Base-by-base conservation (phyloP, 2,888 invertebrate species). In the Phengaris arion region DNA sequence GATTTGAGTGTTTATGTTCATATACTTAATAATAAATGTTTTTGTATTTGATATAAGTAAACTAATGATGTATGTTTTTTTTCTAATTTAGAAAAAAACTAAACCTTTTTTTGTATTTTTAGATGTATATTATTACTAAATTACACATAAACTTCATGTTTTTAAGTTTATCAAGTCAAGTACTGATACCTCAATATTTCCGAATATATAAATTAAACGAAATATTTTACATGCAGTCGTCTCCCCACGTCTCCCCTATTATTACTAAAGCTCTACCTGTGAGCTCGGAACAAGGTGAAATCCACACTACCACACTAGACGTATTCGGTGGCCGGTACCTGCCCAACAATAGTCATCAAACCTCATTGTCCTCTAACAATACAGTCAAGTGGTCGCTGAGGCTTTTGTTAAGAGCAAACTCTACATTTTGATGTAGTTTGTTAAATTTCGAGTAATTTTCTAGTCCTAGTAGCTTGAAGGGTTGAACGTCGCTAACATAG, bases 291-390 rank as follows among this genome's bases (percentile, higher is more conserved):
- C 35, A 45, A 64, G 64, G 72, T 72, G 72, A 72, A 72, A 72
- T 54, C 72, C 52, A 72, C 52, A 72, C 54, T 22, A 54, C 72
- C 52, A 54, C 52, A 72, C 54, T 22, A 68, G 74, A 48, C 74
- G 70, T 70, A 59, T 70, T 70, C 80, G 79, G 81, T 81, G 82
- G 82, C 79, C 77, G 79, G 82, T 88, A 88, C 89, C 89, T 88
- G 89, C 81, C 74, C 77, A 77, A 89, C 87, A 89, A 89, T 87
- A 81, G 83, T 80, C 82, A 89, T 89, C 87, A 89, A 87, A 88
- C 82, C 80, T 83, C 82, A 85, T 89, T 89, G 87, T 89, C 80
- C 76, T 59, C 79, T 78, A 81, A 89, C 87, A 89, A 89, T 85
- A 81, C 83, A 86, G 86, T 89, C 89, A 89, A 89, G 89, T 89